Conservation (phyloP, 2,888 invertebrate genomes). For the Rambutsinella grinnellia region DNA sequence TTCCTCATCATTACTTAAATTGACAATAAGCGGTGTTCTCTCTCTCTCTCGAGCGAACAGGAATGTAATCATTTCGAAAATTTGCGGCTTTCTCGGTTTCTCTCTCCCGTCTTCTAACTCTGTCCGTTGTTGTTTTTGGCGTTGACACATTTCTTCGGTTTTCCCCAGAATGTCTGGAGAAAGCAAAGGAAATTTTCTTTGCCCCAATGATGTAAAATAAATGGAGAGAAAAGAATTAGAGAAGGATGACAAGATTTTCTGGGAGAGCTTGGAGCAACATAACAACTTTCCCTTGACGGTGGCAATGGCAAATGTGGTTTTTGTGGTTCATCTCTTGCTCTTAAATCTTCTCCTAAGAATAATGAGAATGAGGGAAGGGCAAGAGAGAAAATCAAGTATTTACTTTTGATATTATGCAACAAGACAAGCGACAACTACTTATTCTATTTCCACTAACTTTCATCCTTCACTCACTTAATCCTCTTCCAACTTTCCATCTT, state of each 20-base stretch:
- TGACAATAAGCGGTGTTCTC: background rate
- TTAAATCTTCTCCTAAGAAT: background rate
- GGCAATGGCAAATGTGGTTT: constrained; percentile 39
- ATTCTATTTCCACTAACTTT: constrained; percentile 26
- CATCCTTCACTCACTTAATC: constrained; percentile 33
- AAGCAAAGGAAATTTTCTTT: background rate
- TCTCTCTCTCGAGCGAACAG: too few species aligned
- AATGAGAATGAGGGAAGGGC: constrained; percentile 8
- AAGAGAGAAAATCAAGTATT: constrained; percentile 8
- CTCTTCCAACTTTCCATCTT: constrained; percentile 31
- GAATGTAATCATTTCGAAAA: background rate
- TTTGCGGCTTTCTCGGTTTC: background rate
- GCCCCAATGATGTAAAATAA: background rate
- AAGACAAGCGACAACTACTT: constrained; percentile 53
- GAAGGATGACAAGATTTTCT: too few species aligned
- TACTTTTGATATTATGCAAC: constrained; percentile 41
- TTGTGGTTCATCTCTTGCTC: constrained; percentile 48
- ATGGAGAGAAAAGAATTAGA: too few species aligned
- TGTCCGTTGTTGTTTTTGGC: background rate
- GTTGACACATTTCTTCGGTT: background rate
- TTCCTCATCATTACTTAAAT: background rate
- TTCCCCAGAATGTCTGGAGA: background rate
- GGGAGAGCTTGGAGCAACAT: background rate
- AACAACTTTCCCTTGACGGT: constrained; percentile 1
- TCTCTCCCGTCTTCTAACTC: background rate